Conservation (phyloP, 2,113 vertebrate genomes). For the Ancistrus triradiatus region DNA sequence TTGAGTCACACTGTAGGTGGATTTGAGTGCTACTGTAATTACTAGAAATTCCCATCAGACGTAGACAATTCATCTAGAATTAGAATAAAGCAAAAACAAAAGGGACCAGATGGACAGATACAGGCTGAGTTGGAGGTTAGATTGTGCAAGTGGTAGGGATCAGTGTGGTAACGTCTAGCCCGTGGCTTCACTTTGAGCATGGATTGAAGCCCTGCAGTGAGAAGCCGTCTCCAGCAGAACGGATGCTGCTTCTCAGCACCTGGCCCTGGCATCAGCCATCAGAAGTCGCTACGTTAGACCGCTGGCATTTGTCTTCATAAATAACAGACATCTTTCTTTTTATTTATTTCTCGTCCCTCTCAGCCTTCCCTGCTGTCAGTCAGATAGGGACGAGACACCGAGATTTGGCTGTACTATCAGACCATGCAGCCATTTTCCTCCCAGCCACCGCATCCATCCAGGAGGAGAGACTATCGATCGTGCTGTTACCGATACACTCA, state of each 20-base stretch:
- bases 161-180: constrained; percentile 38
- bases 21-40: too few species aligned
- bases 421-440: constrained; percentile 12
- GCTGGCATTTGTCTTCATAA: constrained; percentile 45
- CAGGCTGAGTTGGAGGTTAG: constrained; percentile 7
- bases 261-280: constrained; percentile 28
- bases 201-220: constrained; percentile 21
- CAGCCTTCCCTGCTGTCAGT: constrained; percentile 31
- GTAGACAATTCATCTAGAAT: too few species aligned
- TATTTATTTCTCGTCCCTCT: constrained; percentile 1
- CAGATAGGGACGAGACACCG: constrained; percentile 31
- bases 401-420: constrained; percentile 18
- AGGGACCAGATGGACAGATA: constrained; percentile 1
- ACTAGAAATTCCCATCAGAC: too few species aligned
- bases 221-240: constrained; percentile 1
- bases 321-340: constrained; percentile 36
- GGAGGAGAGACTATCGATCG: constrained; percentile 21
- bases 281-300: constrained; percentile 6
- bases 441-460: constrained; percentile 17
- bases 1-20: too few species aligned
- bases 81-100: constrained; percentile 5
- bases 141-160: constrained; percentile 40
- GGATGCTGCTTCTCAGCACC: constrained; percentile 11
- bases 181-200: constrained; percentile 48
- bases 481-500: not conserved